A percentile compares a stretch with the other conserved stretches of the same genome.
Evolutionary conservation across 2,888 invertebrate species (phyloP).

Genomic region (Cheilosia vulpina): DNA sequence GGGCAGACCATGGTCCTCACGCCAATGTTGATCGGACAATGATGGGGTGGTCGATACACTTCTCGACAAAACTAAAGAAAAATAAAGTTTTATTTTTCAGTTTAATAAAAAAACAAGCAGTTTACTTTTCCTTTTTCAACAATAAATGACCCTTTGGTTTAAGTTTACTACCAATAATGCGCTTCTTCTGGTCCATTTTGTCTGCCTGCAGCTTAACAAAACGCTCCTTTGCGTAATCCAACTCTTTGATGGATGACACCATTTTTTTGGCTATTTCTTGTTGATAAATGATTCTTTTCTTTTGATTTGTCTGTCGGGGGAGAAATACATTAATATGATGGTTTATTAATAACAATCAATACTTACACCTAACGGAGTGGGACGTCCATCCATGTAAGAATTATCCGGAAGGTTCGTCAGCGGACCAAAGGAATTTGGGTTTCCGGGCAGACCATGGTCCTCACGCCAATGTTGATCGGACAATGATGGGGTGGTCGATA

Average conservation of each 20-base stretch:
- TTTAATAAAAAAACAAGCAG: neutral
- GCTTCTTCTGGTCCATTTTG: slow-evolving; percentile 84
- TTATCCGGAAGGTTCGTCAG: slow-evolving; percentile 91
- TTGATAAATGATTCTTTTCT: slow-evolving; percentile 86
- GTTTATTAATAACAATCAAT: too few species aligned
- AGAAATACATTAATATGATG: too few species aligned
- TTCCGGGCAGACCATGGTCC: slow-evolving; percentile 85
- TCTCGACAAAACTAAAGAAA: slow-evolving; percentile 28
- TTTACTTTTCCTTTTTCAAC: slow-evolving; percentile 81
- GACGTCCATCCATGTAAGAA: slow-evolving; percentile 89
- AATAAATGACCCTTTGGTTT: slow-evolving; percentile 88
- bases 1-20: slow-evolving; percentile 85
- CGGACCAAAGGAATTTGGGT: slow-evolving; percentile 89
- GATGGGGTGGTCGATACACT: slow-evolving; percentile 32
- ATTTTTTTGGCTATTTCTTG: slow-evolving; percentile 86
- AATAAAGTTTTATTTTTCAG: too few species aligned
- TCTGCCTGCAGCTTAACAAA: slow-evolving; percentile 84
- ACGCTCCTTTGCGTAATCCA: slow-evolving; percentile 89
- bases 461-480: slow-evolving; percentile 86
- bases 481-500: slow-evolving; percentile 31
- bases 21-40: slow-evolving; percentile 85
- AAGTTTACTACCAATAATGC: slow-evolving; percentile 86
- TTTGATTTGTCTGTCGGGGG: slow-evolving; percentile 85
- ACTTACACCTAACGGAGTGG: slow-evolving; percentile 88
- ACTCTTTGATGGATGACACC: slow-evolving; percentile 86